Base-by-base conservation (phyloP, 2,888 invertebrate genomes). In the Mongoloraphidia duomilia region DNA sequence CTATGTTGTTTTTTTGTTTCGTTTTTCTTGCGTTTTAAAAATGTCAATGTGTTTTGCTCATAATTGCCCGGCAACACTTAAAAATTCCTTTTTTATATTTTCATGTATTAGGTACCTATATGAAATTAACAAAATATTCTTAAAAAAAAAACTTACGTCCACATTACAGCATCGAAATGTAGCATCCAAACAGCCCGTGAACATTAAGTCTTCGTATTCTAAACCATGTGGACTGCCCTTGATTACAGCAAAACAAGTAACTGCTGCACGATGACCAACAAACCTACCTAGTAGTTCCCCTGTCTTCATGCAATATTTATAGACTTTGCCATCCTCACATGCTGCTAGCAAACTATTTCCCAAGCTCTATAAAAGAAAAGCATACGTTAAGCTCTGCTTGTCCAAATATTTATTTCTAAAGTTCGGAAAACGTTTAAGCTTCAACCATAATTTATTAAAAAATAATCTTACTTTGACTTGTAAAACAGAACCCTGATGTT, bases 161-260 rank as follows among this genome's bases (percentile, higher is more conserved):
- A 78, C 71, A 60, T 78, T 73, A 56, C 76, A 78, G 56, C 77
- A 74, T 46, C 76, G 71, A 57, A 82, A 71, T 53, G 72, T 68
- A 1, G 75, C 74, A 59, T 80, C 81, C 46, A 79, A 63, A 1
- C 79, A 79, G 2, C 81, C 81, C 1, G 79, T 75, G 52, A 76
- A 80, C 2, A 80, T 66, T 12, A 73, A 70, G 39, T 73, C 73
- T 41, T 68, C 70, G 52, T 66, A 67, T 39, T 65, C 67, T 54
- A 71, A 68, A 52, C 57, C 56, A 34, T 53, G 40, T 9, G 51
- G 42, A 11, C 59, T 57, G 33, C 52, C 53, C 44, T 70, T 70
- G 33, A 71, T 68, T 34, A 77, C 70, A 26, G 73, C 72, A 11
- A 82, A 64, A 53, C 79, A 79, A 0, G 80, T 80, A 9, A 82